Conservation (phyloP, 2,113 vertebrate genomes). For the Misgurnus anguillicaudatus region DNA sequence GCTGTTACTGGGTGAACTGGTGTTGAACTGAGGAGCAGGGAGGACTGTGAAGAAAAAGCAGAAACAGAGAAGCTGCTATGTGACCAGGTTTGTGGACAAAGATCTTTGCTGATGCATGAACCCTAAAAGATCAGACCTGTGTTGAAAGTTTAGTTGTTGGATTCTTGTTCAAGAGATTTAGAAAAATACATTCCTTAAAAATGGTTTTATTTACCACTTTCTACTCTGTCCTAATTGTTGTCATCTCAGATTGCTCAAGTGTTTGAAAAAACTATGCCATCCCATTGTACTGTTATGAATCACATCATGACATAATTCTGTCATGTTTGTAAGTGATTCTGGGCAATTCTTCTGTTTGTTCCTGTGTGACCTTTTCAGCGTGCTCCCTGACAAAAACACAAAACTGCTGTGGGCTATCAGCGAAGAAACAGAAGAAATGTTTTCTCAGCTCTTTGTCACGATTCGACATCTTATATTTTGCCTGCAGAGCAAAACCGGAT, state of each 20-base stretch:
- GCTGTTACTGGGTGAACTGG: constrained; percentile 76
- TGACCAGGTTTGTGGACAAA: neutral
- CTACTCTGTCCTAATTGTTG: neutral
- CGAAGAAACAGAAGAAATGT: neutral
- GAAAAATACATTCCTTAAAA: too few relatives aligned
- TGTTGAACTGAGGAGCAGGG: constrained; percentile 74
- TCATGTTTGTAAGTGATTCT: constrained; percentile 20
- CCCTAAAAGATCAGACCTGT: too few relatives aligned
- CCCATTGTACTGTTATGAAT: neutral
- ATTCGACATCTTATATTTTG: constrained; percentile 57
- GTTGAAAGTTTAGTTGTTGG: too few relatives aligned
- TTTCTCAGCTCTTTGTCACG: constrained; percentile 20
- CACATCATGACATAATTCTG: neutral
- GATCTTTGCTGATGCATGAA: neutral
- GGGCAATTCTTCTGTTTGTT: constrained; percentile 1
- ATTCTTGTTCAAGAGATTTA: too few relatives aligned
- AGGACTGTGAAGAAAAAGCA: constrained; percentile 71
- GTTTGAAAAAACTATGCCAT: neutral
- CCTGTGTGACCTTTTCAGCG: constrained; percentile 1
- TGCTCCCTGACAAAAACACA: constrained; percentile 4
- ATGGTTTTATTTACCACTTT: neutral
- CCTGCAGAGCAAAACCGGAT: constrained; percentile 50
- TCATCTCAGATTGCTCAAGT: constrained; percentile 6
- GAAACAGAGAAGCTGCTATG: neutral
- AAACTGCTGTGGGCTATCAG: constrained; percentile 2